Evolutionary conservation across 23 tunicate species (phyloP).

Genomic region (Trididemnum clinides): DNA sequence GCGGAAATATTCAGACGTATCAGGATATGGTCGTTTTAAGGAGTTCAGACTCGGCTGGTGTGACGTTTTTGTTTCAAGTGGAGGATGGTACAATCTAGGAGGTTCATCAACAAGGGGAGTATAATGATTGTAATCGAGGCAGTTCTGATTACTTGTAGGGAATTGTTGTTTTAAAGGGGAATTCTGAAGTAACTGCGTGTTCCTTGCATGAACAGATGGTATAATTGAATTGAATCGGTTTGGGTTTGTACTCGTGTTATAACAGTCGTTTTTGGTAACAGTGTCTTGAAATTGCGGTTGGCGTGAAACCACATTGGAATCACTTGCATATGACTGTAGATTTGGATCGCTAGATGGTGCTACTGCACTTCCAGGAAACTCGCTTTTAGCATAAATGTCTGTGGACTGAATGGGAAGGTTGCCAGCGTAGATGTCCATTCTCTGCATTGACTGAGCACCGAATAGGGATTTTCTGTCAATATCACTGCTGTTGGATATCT

Average conservation of each 20-base stretch:
- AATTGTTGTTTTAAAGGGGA: too few relatives aligned
- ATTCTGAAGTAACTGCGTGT: too few relatives aligned
- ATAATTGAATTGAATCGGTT: too few relatives aligned
- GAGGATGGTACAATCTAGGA: not conserved
- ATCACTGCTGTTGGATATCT: not conserved
- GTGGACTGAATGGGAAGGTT: slow-evolving; percentile 60
- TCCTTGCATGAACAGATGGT: too few relatives aligned
- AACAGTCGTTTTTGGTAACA: too few relatives aligned
- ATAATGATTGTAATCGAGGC: too few relatives aligned
- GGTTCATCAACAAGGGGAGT: not conserved
- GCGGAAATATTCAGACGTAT: not conserved
- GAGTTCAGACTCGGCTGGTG: not conserved
- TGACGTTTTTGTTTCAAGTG: not conserved
- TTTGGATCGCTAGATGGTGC: too few relatives aligned
- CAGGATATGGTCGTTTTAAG: slow-evolving; percentile 7
- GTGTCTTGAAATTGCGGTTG: too few relatives aligned
- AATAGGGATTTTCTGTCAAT: slow-evolving; percentile 61
- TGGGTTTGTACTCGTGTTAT: too few relatives aligned
- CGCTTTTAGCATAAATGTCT: slow-evolving; percentile 14
- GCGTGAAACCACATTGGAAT: too few relatives aligned
- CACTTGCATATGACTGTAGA: too few relatives aligned
- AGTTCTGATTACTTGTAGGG: too few relatives aligned
- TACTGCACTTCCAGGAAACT: not conserved
- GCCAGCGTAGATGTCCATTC: slow-evolving; percentile 73
- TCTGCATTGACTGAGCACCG: slow-evolving; percentile 83